phyloP scores from a whole-genome alignment of 2,113 vertebrate species.

The Aptenodytes patagonicus region DNA sequence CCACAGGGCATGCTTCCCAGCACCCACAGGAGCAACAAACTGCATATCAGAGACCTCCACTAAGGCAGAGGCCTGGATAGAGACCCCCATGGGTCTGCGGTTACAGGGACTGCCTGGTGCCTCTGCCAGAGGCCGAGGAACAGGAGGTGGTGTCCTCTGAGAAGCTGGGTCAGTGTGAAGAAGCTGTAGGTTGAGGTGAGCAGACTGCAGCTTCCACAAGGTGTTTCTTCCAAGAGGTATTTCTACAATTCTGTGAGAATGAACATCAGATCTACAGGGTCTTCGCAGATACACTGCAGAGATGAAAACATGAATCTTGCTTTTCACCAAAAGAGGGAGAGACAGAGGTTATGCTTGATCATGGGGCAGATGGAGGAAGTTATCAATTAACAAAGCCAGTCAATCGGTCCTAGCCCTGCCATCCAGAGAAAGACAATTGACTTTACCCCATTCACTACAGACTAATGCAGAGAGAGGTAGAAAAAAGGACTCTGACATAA shows the following conservation, averaged over 20 bases:
- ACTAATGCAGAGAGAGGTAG: background rate
- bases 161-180: background rate
- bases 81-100: too few species aligned
- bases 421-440: background rate
- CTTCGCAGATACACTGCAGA: background rate
- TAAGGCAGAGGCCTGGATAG: background rate
- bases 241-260: background rate
- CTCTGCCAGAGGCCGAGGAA: background rate
- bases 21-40: background rate
- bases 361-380: background rate
- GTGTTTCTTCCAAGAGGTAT: background rate
- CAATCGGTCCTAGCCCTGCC: background rate
- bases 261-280: background rate
- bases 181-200: background rate
- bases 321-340: background rate
- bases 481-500: background rate
- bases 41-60: background rate
- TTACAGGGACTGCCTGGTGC: background rate
- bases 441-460: background rate
- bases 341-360: background rate
- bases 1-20: background rate
- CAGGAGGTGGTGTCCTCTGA: background rate
- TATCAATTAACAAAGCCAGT: background rate
- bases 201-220: background rate
- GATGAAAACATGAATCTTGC: background rate